Percentiles rank a stretch among this genome's conserved stretches.
phyloP scores from a whole-genome alignment of 1,140 invertebrate genomes.

The Drosophila lacteicornis region DNA sequence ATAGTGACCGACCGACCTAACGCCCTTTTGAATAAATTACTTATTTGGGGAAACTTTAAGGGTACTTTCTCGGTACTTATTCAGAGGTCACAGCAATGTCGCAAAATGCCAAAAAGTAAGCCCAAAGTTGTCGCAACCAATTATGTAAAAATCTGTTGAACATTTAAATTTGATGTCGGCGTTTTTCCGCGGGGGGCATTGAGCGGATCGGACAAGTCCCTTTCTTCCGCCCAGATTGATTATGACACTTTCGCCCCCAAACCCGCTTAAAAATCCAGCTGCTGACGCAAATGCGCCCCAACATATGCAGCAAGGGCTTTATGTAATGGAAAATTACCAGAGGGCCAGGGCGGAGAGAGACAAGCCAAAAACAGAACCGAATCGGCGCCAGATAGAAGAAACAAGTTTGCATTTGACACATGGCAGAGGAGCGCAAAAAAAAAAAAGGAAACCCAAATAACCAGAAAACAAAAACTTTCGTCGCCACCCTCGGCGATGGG shows the following conservation, averaged over 20 bases:
- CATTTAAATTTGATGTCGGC: slow-evolving; percentile 31
- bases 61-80: background rate
- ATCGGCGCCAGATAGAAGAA: slow-evolving; percentile 50
- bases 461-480: slow-evolving; percentile 46
- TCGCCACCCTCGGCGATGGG: slow-evolving; percentile 12
- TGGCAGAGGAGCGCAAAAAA: slow-evolving; percentile 22
- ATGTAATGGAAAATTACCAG: slow-evolving; percentile 72
- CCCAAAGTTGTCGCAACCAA: slow-evolving; percentile 38
- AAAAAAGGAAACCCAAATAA: slow-evolving; percentile 5
- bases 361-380: slow-evolving; percentile 34
- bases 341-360: background rate
- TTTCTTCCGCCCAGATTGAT: slow-evolving; percentile 26
- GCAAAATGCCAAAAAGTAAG: slow-evolving; percentile 9
- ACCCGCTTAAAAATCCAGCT: background rate
- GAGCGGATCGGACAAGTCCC: background rate
- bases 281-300: slow-evolving; percentile 63
- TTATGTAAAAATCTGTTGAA: slow-evolving; percentile 51
- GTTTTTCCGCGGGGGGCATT: background rate
- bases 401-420: slow-evolving; percentile 74
- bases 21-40: slow-evolving; percentile 27
- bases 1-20: background rate
- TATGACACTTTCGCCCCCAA: slow-evolving; percentile 24
- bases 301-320: slow-evolving; percentile 51
- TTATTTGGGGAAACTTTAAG: slow-evolving; percentile 21
- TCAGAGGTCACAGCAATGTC: slow-evolving; percentile 25